A percentile compares a stretch with the other conserved stretches of the same genome.
These are phyloP conservation scores for Sinocyclocheilus rhinocerous DNA, from an alignment of 2,113 vertebrate species.

Conservation along the genomic window DNA sequence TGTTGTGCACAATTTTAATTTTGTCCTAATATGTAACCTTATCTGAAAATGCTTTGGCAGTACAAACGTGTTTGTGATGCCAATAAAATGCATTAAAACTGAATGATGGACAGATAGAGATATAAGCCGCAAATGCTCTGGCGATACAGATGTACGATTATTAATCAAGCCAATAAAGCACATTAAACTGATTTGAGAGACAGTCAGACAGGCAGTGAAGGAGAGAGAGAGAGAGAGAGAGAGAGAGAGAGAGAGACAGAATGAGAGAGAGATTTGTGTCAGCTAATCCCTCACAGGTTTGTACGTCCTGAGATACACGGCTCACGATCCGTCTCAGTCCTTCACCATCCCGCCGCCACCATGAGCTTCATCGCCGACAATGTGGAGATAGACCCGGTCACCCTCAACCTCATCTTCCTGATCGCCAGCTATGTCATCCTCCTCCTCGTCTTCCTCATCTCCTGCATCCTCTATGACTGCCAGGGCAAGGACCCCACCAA, in stretches of 20 bases:
- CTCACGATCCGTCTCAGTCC: background rate
- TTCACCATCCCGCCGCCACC: conserved; percentile 52
- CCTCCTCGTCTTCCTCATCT: conserved; percentile 94
- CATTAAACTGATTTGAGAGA: conserved; percentile 63
- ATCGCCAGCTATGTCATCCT: conserved; percentile 93
- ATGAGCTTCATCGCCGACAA: conserved; percentile 93
- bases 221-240: conserved; percentile 41
- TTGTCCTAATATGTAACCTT: background rate
- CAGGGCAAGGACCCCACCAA: conserved; percentile 93
- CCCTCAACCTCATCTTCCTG: conserved; percentile 94
- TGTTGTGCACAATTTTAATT: background rate
- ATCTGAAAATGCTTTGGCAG: conserved; percentile 15
- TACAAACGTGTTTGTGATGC: background rate
- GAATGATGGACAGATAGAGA: background rate
- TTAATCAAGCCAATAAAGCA: conserved; percentile 23
- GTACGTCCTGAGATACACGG: background rate
- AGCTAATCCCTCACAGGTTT: conserved; percentile 11
- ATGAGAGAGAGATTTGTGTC: conserved; percentile 47
- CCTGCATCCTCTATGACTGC: conserved; percentile 95
- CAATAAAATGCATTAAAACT: conserved; percentile 3
- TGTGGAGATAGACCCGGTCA: conserved; percentile 94
- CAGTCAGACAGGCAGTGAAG: conserved; percentile 71
- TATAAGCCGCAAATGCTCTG: background rate
- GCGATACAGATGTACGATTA: conserved; percentile 9
- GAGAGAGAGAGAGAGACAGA: conserved; percentile 50